These are phyloP conservation scores for Archilochus colubris DNA, from an alignment of 2,113 vertebrate genomes.

Conservation along the genomic window DNA sequence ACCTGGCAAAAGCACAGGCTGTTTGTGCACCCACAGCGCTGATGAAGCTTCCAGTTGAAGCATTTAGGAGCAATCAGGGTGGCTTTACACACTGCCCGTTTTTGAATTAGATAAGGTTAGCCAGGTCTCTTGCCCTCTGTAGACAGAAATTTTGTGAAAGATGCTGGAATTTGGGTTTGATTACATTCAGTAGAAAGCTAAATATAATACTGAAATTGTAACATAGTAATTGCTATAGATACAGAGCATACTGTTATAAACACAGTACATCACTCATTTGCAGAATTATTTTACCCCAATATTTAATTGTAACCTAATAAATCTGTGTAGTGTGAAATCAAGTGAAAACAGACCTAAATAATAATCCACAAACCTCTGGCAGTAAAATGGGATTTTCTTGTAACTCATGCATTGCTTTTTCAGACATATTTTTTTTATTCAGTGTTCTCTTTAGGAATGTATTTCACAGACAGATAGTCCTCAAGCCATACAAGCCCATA, in stretches of 20 bases:
- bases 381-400: not conserved
- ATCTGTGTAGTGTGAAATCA: not conserved
- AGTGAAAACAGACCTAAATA: conserved; percentile 22
- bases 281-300: not conserved
- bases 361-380: not conserved
- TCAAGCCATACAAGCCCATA: not conserved
- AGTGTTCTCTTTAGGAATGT: not conserved
- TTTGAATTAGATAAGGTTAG: not conserved
- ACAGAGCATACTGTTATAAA: not conserved
- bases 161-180: not conserved
- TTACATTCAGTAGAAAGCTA: not conserved
- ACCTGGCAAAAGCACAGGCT: not conserved
- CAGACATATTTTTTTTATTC: not conserved
- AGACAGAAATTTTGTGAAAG: not conserved
- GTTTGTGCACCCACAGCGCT: rapidly evolving
- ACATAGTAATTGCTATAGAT: not conserved
- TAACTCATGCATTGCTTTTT: not conserved
- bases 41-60: no score
- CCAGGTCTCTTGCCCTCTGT: not conserved
- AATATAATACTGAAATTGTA: not conserved
- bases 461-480: not conserved
- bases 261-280: not conserved
- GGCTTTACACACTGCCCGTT: not conserved
- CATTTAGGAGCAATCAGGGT: not conserved
- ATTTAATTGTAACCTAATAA: not conserved